Conservation (phyloP, 2,888 invertebrate species). For the Tridacna crocea region DNA sequence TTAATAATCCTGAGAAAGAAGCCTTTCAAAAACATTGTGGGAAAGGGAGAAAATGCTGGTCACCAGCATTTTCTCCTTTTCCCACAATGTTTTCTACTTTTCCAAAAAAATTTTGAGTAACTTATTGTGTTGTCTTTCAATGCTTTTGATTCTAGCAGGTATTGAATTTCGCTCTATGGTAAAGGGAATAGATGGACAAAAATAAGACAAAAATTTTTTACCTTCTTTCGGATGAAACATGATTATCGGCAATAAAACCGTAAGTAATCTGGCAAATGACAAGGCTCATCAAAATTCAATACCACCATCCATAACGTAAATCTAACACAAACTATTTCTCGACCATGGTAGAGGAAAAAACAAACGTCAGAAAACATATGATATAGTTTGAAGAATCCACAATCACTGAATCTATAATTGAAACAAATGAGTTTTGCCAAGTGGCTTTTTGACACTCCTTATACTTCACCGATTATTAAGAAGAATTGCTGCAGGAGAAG, state of each 20-base stretch:
- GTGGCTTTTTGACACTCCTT: conserved; percentile 16
- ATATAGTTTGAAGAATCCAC: not conserved
- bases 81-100: not conserved
- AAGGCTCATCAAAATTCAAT: not conserved
- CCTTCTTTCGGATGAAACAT: no score
- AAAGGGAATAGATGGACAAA: no score
- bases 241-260: no score
- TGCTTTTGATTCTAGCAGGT: no score
- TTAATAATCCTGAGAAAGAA: not conserved
- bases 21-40: not conserved
- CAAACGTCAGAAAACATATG: not conserved
- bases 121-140: no score
- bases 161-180: no score
- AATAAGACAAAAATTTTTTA: no score
- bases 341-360: no score
- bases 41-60: not conserved
- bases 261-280: no score
- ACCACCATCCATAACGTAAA: not conserved
- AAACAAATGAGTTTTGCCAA: conserved; percentile 20
- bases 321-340: not conserved
- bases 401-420: conserved; percentile 13
- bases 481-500: conserved; percentile 26
- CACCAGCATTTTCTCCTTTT: not conserved
- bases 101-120: no score
- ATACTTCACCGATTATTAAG: conserved; percentile 5